Evolutionary conservation across 2,888 invertebrate genomes (phyloP), one percentile per base, ranked within the genome.

Genomic region (Leuctra nigra): DNA sequence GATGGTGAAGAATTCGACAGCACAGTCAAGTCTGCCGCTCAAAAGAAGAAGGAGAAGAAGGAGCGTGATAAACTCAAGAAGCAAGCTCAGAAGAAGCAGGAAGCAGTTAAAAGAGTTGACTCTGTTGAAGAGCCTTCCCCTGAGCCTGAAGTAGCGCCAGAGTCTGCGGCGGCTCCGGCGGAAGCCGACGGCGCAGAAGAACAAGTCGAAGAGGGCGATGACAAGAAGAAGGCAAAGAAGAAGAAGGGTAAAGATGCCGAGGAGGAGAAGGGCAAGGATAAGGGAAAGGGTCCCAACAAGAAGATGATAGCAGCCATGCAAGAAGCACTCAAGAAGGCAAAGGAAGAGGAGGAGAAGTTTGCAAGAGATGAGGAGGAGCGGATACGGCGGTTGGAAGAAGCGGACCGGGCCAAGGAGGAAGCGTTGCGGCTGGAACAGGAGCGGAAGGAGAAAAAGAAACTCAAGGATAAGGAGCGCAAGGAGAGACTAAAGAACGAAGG

Each of bases 401-500:
- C 84, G 24, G 89, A 89, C 69, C 73, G 69, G 29, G 82, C 83
- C 38, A 80, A 89, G 58, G 72, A 86, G 61, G 91, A 93, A 16
- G 50, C 36, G 35, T 18, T 22, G 6, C 73, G 86, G 58, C 72
- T 90, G 61, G 96, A 96, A 69, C 86, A 91, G 66, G 96, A 97
- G 70, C 78, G 81, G 61, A 94, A 89, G 68, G 91, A 91, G 63
- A 84, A 82, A 68, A 92, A 87, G 70, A 97, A 93, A 69, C 86
- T 87, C 67, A 91, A 91, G 68, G 92, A 95, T 73, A 93, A 92
- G 68, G 95, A 95, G 68, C 81, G 90, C 52, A 93, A 91, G 72
- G 93, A 93, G 67, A 80, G 92, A 68, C 77, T 94, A 64, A 97
- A 97, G 72, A 91, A 91, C n/a, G 97, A 97, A 74, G 98, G 98